phyloP scores from a whole-genome alignment of 2,113 vertebrate genomes.

The Stictonetta naevosa region DNA sequence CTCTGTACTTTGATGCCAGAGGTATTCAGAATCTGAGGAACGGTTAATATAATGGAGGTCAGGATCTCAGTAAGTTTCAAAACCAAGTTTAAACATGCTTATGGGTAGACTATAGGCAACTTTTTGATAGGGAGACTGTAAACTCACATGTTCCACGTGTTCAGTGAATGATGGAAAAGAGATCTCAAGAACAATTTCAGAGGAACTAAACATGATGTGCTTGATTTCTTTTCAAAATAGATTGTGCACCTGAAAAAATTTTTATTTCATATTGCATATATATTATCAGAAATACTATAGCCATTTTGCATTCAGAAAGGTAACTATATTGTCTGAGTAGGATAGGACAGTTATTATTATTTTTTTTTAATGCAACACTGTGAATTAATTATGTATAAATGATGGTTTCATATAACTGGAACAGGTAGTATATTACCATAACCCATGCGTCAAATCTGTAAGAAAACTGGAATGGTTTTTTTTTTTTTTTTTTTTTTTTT shows the following conservation, averaged over 20 bases:
- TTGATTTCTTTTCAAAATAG: background rate
- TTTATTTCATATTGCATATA: background rate
- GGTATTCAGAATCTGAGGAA: background rate
- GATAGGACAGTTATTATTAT: background rate
- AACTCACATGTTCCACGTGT: background rate
- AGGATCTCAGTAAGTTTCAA: background rate
- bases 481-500: background rate
- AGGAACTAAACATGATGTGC: background rate
- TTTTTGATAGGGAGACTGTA: background rate
- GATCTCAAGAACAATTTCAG: background rate
- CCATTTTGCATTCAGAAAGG: conserved; percentile 16
- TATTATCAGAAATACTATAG: background rate
- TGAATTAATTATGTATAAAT: conserved; percentile 62
- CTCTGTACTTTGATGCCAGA: background rate
- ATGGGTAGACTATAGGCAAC: background rate
- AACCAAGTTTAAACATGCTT: background rate
- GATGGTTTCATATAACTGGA: conserved; percentile 57
- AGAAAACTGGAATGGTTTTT: background rate
- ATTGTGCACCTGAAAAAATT: background rate
- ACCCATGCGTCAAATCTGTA: background rate
- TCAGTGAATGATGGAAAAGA: background rate
- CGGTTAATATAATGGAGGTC: background rate
- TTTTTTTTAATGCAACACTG: background rate
- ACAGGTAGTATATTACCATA: conserved; percentile 47
- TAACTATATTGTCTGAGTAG: background rate